Base-by-base conservation (phyloP, 1,140 invertebrate genomes). In the Andrena cerasifolii region DNA sequence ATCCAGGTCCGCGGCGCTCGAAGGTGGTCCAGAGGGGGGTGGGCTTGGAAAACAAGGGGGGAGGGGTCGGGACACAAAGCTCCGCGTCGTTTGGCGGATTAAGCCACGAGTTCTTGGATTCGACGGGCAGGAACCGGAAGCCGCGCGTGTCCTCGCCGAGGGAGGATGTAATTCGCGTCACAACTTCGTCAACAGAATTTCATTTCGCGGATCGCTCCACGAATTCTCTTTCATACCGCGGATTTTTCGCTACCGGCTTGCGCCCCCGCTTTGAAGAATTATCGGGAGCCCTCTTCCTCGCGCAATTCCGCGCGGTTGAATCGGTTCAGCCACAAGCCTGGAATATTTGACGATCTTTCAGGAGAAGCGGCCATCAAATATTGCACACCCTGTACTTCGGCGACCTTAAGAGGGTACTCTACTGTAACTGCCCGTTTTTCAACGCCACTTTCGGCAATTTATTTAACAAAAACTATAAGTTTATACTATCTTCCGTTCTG, bases 201-300 rank as follows among this genome's bases (percentile, higher is more conserved):
- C 62, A 66, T 66, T 75, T 65, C 58, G 47, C 71, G n/a, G 33
- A 65, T 47, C 33, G 8, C 53, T 33, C 59, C 33, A 65, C 65
- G 53, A 73, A 65, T 73, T 65, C 59, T 53, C 24, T 51, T 73
- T 73, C 36, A 63, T 62, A n/a, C n/a, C 45, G 31, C 18, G 7
- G 45, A 36, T 58, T 16, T 36, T 18, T 14, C n/a, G 28, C n/a
- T 3, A 43, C 16, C 24, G 16, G 2, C 8, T 10, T 1, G 24
- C 6, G 28, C 28, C 28, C 16, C 59, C 31, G n/a, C 59, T 73
- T 65, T 73, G 71, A 73, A 36, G 71, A 73, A 73, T 73, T 73
- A 65, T 73, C 56, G n/a, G n/a, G 56, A 58, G 31, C 6, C 31
- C 28, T 1, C 24, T 56, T 28, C n/a, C 28, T n/a, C 8, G 26